Evolutionary conservation across 2,113 vertebrate species (phyloP), one percentile per base, ranked within the genome.

Genomic region (Stegastes partitus): DNA sequence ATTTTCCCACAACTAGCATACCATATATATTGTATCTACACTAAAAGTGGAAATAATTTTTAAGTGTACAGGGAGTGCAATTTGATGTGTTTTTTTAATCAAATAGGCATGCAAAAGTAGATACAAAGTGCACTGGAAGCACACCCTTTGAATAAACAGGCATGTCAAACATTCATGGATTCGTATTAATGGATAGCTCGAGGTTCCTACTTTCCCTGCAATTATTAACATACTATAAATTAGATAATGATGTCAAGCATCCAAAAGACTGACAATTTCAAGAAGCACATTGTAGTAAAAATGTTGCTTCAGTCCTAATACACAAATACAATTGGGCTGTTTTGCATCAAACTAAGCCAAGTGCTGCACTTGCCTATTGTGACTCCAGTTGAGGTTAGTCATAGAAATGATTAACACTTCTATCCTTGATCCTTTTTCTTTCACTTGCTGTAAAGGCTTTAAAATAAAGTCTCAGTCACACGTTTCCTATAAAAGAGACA

Each of bases 391-490:
- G 3, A 31, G 26, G 39, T 70, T 63, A 51, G 15, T n/a, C 3
- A 65, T 37, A 73, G 50, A 78, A 85, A 88, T 82, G 8, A 87
- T 82, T 81, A 76, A 86, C 79, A 57, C 16, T 49, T 70, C 21
- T n/a, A 37, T 44, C 47, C 7, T 37, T 18, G n/a, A n/a, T n/a
- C n/a, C 15, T 18, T 25, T 18, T 28, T 39, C 59, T 12, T 54
- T 21, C 0, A 53, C 49, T 37, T 68, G 22, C 59, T 50, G 18
- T 65, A 51, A 83, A 70, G 34, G 15, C 26, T 55, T 79, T 79
- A 50, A 31, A 58, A 64, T 55, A 37, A 69, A 25, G 2, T 11
- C 31, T 54, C 26, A 19, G 58, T 75, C 45, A 67, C 50, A 19
- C 26, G 39, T 73, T 49, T 50, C 39, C 49, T 77, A 22, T 83